Conservation (phyloP, 2,797 vertebrate genomes). For the Nasua narica region DNA sequence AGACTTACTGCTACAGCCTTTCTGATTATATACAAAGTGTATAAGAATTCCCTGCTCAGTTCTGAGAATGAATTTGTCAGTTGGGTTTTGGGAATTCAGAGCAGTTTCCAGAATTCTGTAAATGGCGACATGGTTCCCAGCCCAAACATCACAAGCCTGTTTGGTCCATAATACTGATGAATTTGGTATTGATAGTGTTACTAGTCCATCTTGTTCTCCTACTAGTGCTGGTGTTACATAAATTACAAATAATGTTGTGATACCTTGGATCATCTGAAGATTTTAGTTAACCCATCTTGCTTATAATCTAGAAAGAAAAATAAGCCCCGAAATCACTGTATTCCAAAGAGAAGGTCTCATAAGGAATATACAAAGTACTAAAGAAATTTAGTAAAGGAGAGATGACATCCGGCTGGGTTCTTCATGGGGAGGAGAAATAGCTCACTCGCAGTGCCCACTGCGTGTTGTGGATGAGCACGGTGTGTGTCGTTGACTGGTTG, state of each 20-base stretch:
- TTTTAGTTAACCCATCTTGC: neutral
- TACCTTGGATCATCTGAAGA: neutral
- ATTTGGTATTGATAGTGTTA: neutral
- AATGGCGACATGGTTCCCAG: neutral
- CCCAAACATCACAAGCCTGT: neutral
- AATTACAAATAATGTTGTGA: neutral
- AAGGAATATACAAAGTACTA: neutral
- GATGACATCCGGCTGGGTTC: neutral
- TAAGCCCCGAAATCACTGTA: neutral
- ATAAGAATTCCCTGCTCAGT: neutral
- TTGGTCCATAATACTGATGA: neutral
- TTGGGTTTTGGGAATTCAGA: neutral
- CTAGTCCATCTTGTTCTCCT: neutral
- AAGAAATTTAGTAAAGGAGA: neutral
- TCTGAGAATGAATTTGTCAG: neutral
- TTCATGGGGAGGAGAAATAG: neutral
- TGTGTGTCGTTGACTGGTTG: neutral
- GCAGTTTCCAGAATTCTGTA: neutral
- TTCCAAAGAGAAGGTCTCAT: neutral
- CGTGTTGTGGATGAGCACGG: neutral
- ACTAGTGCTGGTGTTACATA: neutral
- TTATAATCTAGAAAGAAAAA: neutral
- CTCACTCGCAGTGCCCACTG: neutral
- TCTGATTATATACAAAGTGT: neutral
- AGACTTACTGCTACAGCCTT: neutral